Conservation (phyloP, 2,888 invertebrate genomes). For the Drosophila maculinotata region DNA sequence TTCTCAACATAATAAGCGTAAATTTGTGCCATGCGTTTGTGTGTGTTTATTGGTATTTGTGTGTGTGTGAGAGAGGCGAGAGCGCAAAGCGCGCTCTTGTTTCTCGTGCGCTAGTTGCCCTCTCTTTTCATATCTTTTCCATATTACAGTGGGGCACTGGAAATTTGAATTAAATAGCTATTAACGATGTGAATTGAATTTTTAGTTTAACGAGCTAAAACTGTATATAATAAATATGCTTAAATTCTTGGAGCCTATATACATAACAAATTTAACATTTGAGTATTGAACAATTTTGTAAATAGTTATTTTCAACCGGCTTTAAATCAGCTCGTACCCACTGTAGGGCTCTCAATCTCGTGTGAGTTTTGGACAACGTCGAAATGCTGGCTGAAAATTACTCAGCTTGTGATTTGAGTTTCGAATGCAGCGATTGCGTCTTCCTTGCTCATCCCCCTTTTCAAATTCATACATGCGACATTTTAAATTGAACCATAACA, state of each 20-base stretch:
- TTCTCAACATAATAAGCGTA: conserved; percentile 80
- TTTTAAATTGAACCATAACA: conserved; percentile 17
- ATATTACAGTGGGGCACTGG: conserved; percentile 46
- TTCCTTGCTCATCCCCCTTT: conserved; percentile 17
- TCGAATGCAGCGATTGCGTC: conserved; percentile 39
- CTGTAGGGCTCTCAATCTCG: conserved; percentile 43
- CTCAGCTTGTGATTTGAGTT: conserved; percentile 59
- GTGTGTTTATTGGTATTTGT: conserved; percentile 33
- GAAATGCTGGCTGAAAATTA: conserved; percentile 62
- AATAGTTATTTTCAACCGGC: conserved; percentile 35
- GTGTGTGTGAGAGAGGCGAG: conserved; percentile 23
- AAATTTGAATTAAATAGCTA: conserved; percentile 44
- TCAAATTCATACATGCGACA: conserved; percentile 6
- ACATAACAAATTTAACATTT: neutral
- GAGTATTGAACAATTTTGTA: neutral
- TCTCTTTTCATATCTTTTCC: conserved; percentile 55
- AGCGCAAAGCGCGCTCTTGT: conserved; percentile 36
- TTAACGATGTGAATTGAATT: conserved; percentile 10
- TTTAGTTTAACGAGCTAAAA: no score
- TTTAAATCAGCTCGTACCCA: conserved; percentile 26
- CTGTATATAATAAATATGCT: no score
- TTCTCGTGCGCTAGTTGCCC: conserved; percentile 56
- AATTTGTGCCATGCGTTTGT: conserved; percentile 47
- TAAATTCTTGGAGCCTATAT: no score
- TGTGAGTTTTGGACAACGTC: conserved; percentile 55